Evolutionary conservation across 2,113 vertebrate genomes (phyloP), one percentile per base, ranked within the genome.

Genomic region (Bagarius yarrelli): DNA sequence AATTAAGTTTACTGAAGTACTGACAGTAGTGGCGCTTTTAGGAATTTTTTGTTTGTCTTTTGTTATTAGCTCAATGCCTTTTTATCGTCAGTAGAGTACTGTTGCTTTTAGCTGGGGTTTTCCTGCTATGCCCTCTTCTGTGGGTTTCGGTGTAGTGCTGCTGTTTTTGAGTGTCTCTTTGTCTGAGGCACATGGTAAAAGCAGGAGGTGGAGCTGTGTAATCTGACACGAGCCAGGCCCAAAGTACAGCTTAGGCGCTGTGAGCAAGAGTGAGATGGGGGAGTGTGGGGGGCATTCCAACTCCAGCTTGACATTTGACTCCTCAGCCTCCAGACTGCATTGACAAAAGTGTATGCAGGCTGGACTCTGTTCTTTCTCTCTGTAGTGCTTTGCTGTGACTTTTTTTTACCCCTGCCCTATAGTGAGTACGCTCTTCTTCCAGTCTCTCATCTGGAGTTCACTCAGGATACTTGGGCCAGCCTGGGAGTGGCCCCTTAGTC

Each of bases 171-270:
- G 53, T 21, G 40, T 79, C 34, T 84, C 84, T 83, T 83, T 83
- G 84, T 86, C 55, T 83, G 47, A 71, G 59, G 79, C 85, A 88
- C 87, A 80, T 84, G 82, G 88, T 88, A 82, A 86, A 84, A 69
- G 67, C 69, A 83, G 84, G 69, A 83, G 84, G 82, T 53, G 81
- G 81, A 83, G 84, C 61, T 25, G 75, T 91, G 91, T 90, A 91
- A 92, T 88, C 82, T 90, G 92, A 93, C 86, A 88, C 87, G 30
- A 71, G 83, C 67, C 36, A 67, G 66, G 83, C 85, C 84, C 85
- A 85, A 83, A 85, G 87, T 81, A 83, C 80, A 74, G 85, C 86
- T 88, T 86, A 84, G 70, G 63, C 86, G 82, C 86, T 86, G 50
- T 85, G 85, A 88, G 85, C 55, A 66, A 83, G 55, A 76, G 69